Percentiles rank a stretch among this genome's conserved stretches.
phyloP scores from a whole-genome alignment of 2,888 invertebrate species.

The Tiphia femorata region DNA sequence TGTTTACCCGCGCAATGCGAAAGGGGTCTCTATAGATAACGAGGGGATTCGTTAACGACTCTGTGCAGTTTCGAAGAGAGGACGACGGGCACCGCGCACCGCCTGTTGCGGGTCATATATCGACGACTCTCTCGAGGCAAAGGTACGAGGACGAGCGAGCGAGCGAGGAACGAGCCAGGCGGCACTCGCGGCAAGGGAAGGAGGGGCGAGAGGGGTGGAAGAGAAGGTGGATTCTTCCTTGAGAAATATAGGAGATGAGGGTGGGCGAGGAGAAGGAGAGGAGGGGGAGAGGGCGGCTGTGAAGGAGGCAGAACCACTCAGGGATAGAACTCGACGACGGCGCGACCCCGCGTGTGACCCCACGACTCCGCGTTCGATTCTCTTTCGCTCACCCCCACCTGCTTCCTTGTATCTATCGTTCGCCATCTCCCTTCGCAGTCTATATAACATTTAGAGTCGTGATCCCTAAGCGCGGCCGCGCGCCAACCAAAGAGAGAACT shows the following conservation, averaged over 20 bases:
- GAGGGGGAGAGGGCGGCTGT: no score
- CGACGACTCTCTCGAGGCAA: constrained; percentile 37
- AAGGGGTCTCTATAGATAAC: constrained; percentile 46
- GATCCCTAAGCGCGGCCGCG: no score
- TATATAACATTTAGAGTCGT: no score
- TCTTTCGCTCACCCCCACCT: no score
- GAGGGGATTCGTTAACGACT: constrained; percentile 46
- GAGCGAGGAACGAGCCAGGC: no score
- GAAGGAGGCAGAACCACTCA: no score
- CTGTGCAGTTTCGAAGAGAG: constrained; percentile 30
- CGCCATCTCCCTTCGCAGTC: no score
- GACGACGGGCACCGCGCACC: constrained; percentile 31
- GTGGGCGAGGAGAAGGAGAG: constrained; percentile 3
- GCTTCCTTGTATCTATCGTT: no score
- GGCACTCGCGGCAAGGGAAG: no score
- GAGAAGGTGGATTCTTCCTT: not conserved
- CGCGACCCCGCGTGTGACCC: constrained; percentile 49
- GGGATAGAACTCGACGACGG: constrained; percentile 32
- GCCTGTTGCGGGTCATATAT: constrained; percentile 29
- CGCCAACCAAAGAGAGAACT: no score
- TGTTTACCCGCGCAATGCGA: constrained; percentile 9
- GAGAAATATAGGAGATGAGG: constrained; percentile 2
- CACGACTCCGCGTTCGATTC: constrained; percentile 38
- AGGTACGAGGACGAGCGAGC: no score
- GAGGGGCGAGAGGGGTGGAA: constrained; percentile 1